Conservation (phyloP, 53 echinoderm and acorn worm species). For the Paracentrotus lividus region DNA sequence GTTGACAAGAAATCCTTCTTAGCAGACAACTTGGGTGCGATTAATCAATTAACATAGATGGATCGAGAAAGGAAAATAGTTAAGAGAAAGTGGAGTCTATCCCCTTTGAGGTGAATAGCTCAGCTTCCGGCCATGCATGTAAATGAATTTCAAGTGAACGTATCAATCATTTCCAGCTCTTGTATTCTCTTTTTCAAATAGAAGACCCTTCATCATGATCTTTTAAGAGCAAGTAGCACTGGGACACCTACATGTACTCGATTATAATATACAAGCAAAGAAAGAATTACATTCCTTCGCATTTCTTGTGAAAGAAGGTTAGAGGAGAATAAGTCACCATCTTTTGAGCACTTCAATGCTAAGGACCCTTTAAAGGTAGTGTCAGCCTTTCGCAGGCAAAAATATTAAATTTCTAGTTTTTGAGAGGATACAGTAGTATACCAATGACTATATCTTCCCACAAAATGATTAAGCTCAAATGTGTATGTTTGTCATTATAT, state of each 20-base stretch:
- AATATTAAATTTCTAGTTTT: no score
- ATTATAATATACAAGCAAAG: conserved; percentile 25
- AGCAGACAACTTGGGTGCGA: not conserved
- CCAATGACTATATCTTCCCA: no score
- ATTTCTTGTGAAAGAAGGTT: not conserved
- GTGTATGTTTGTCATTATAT: no score
- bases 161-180: conserved; percentile 19
- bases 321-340: conserved; percentile 5
- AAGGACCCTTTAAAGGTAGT: no score
- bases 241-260: conserved; percentile 23
- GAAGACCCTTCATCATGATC: not conserved
- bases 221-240: not conserved
- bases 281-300: not conserved
- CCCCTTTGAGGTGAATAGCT: not conserved
- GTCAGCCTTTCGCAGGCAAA: no score
- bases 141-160: conserved; percentile 32
- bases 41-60: conserved; percentile 22
- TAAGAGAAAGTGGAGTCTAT: conserved; percentile 8
- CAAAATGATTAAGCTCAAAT: no score
- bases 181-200: not conserved
- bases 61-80: conserved; percentile 12
- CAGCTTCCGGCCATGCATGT: not conserved
- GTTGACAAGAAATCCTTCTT: conserved; percentile 23
- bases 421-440: no score
- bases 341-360: no score